Conservation (phyloP, 2,797 vertebrate genomes). For the Anableps anableps region DNA sequence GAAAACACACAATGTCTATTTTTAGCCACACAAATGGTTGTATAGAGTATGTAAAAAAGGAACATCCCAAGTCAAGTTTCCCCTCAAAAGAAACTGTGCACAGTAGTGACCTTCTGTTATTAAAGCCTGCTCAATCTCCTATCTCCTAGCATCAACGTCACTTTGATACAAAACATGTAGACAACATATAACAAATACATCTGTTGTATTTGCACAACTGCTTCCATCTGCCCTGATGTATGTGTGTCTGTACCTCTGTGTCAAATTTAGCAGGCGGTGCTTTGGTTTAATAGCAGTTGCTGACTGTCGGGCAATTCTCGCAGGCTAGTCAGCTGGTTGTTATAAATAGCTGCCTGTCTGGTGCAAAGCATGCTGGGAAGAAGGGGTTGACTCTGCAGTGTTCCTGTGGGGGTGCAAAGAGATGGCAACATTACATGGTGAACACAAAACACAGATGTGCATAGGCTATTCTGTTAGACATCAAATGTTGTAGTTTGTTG, state of each 20-base stretch:
- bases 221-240: conserved; percentile 42
- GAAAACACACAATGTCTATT: conserved; percentile 46
- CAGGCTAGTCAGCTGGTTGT: conserved; percentile 80
- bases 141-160: conserved; percentile 50
- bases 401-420: conserved; percentile 56
- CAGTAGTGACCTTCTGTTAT: conserved; percentile 56
- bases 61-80: conserved; percentile 31
- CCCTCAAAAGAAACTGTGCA: conserved; percentile 48
- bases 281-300: conserved; percentile 67
- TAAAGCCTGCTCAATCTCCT: conserved; percentile 61
- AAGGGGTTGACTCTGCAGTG: conserved; percentile 70
- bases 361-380: conserved; percentile 78
- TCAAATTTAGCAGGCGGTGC: conserved; percentile 51
- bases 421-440: conserved; percentile 51
- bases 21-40: conserved; percentile 43
- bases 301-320: conserved; percentile 71
- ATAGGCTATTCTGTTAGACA: background rate
- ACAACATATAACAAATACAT: conserved; percentile 52
- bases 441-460: conserved; percentile 46
- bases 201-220: conserved; percentile 25
- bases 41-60: conserved; percentile 43
- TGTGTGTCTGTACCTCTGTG: conserved; percentile 37
- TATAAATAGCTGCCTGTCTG: conserved; percentile 83
- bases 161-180: conserved; percentile 46
- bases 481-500: conserved; percentile 3